Conservation (phyloP, 2,113 vertebrate species). For the Stigmatopora nigra region DNA sequence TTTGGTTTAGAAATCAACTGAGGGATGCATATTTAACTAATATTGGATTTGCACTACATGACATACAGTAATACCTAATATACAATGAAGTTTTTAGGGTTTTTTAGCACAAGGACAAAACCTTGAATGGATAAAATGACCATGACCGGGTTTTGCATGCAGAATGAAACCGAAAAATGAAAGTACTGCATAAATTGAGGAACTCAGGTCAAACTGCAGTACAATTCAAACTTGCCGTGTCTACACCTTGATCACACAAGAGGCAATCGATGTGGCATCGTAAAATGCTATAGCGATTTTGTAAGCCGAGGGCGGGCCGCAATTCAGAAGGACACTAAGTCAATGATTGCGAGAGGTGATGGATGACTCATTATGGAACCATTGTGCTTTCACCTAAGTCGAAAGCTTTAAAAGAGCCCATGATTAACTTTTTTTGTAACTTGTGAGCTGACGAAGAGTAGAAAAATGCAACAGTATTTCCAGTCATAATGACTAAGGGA, state of each 20-base stretch:
- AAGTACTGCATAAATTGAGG: conserved; percentile 45
- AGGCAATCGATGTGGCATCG: conserved; percentile 32
- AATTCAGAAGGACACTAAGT: conserved; percentile 32
- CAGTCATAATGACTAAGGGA: neutral
- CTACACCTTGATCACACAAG: conserved; percentile 39
- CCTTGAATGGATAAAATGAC: neutral
- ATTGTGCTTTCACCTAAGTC: conserved; percentile 6
- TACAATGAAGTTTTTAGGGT: neutral
- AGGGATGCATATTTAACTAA: neutral
- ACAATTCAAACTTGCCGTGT: conserved; percentile 12
- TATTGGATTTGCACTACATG: neutral
- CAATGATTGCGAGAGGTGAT: conserved; percentile 56
- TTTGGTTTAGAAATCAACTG: neutral
- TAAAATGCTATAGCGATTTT: conserved; percentile 26
- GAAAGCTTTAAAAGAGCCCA: conserved; percentile 15
- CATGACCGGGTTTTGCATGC: conserved; percentile 7
- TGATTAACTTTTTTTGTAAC: neutral
- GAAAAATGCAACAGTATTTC: neutral
- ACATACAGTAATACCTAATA: too few species aligned
- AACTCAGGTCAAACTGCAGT: conserved; percentile 8
- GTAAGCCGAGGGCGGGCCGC: conserved; percentile 28
- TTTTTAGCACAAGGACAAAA: neutral
- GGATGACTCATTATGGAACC: conserved; percentile 40
- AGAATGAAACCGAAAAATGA: conserved; percentile 27
- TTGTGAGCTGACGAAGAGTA: neutral